Base-by-base conservation (phyloP, 2,797 vertebrate genomes). In the Molossus molossus region DNA sequence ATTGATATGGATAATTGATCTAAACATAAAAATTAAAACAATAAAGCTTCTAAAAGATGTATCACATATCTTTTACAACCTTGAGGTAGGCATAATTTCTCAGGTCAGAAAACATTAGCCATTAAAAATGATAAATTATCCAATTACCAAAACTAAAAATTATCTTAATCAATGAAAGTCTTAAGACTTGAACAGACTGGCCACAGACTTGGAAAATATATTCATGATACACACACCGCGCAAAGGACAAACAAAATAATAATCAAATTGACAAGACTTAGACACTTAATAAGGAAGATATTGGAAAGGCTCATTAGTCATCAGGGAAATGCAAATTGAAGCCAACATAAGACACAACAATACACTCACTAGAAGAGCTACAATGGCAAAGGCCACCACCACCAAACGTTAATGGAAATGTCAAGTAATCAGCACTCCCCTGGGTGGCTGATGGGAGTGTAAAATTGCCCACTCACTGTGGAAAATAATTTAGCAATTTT, bases 11-110 rank as follows among this genome's bases (percentile, higher is more conserved):
- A 27, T 72, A 55, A 79, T 23, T 70, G 27, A 45, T 18, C 20
- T 53, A 93, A 33, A 60, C 58, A 77, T 87, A 69, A 67, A 76
- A 70, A 69, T 33, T 55, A 67, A 95, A 91, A 91, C 10, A 89
- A 60, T 45, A 76, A 75, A 50, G 48, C 40, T 53, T 64, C 48
- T 80, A 20, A 91, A 69, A 27, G 53, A 83, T 89, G 55, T 58
- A 37, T 72, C 21, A 29, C 11, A 12, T 57, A 75, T 29, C 55
- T 64, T 75, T 18, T n/a, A 69, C 37, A n/a, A 64, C 23, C 48
- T 96, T 76, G 37, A 20, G 40, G 29, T 73, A 60, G 6, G 33
- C 8, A 48, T 69, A 45, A 87, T 50, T n/a, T 27, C n/a, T 85
- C 29, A 91, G 33, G 33, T 77, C 25, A 87, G 2, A 91, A 87